Base-by-base conservation (phyloP, 2,113 vertebrate genomes). In the Bos javanicus region DNA sequence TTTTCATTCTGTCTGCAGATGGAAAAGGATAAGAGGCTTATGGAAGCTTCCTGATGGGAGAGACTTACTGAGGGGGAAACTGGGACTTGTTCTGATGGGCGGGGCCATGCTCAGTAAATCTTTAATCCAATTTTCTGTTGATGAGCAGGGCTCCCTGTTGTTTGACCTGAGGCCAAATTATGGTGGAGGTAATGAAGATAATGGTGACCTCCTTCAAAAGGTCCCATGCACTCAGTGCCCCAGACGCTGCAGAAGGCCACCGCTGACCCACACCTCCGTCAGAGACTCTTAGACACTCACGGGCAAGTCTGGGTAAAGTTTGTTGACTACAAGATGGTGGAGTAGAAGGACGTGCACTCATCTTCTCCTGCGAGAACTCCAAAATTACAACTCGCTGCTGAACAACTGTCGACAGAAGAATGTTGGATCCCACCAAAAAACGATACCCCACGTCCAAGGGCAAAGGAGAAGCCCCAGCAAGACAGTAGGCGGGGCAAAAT, bases 251-350 rank as follows among this genome's bases (percentile, higher is more conserved):
- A 36, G n/a, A 17, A 36, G 64, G n/a, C 33, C 64, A 36, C n/a
- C 0, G 1, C 17, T 36, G n/a, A 36, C 17, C n/a, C 64, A 36
- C 8, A 21, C n/a, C 64, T 71, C 17, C 1, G 1, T 36, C 64
- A 36, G 17, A 21, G 17, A 71, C 64, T 71, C n/a, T 19, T 11
- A 36, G n/a, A 71, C n/a, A 21, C n/a, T 36, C n/a, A 36, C 1
- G 5, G 64, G 4, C 17, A 71, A 71, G 64, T 21, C 64, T 36
- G 17, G n/a, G 64, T 5, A n/a, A 71, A 71, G n/a, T 21, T n/a
- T 71, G 64, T 36, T 71, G n/a, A 21, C 64, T 71, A 71, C 2
- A 71, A 5, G 64, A 36, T 36, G 64, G 64, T 71, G 64, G n/a
- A 36, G 64, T 1, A 71, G 33, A 36, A 71, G n/a, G n/a, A 71